A percentile compares a stretch with the other conserved stretches of the same genome.
phyloP scores from a whole-genome alignment of 2,113 vertebrate species.

The Mustela lutreola region DNA sequence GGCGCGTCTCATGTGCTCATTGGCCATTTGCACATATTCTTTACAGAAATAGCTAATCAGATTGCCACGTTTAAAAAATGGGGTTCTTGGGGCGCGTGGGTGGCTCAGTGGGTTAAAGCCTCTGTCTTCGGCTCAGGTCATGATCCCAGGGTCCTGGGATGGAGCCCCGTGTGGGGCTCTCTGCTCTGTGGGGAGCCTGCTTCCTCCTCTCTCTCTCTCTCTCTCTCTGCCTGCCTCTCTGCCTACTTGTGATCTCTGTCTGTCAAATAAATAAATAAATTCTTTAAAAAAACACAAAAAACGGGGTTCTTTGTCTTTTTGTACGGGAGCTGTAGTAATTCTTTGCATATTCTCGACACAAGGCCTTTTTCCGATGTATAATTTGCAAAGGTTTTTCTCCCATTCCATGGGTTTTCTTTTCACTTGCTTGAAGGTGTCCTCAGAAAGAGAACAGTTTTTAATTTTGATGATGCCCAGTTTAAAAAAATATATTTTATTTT shows the following conservation, averaged over 20 bases:
- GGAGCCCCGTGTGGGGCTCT: too few species aligned
- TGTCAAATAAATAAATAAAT: too few species aligned
- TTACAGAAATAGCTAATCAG: not conserved
- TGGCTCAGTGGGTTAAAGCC: too few species aligned
- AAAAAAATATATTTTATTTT: too few species aligned
- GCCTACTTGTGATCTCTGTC: too few species aligned
- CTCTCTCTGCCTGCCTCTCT: too few species aligned
- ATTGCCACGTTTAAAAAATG: not conserved
- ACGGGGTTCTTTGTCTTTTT: not conserved
- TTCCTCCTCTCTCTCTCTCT: too few species aligned
- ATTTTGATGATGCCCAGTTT: not conserved
- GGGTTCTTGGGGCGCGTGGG: not conserved
- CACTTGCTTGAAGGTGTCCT: not conserved
- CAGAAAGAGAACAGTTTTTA: not conserved
- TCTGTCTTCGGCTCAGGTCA: too few species aligned
- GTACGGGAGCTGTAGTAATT: not conserved
- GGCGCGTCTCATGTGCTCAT: not conserved
- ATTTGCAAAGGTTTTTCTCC: not conserved
- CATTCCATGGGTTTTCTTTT: not conserved
- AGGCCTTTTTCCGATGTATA: not conserved
- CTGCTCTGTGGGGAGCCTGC: too few species aligned
- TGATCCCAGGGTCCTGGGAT: too few species aligned
- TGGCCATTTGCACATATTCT: not conserved
- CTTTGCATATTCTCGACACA: not conserved
- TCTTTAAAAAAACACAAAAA: not conserved